A percentile compares a stretch with the other conserved stretches of the same genome.
These are phyloP conservation scores for Electrophaes corylata DNA, from an alignment of 2,888 invertebrate species.

Conservation along the genomic window DNA sequence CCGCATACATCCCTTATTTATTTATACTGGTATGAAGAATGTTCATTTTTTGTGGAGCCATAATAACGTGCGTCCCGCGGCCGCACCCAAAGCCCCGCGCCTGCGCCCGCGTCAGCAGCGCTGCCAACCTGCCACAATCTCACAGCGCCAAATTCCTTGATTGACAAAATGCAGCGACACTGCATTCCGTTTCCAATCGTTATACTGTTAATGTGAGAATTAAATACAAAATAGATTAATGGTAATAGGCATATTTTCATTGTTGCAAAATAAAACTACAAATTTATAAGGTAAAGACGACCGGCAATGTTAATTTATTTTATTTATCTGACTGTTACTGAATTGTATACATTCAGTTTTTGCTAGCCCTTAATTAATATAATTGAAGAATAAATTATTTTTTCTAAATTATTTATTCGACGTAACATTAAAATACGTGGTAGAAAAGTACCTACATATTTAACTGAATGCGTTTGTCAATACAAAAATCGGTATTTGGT, in stretches of 20 bases:
- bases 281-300: conserved; percentile 28
- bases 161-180: conserved; percentile 74
- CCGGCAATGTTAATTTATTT: conserved; percentile 41
- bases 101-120: conserved; percentile 5
- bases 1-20: conserved; percentile 82
- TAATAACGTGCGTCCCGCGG: conserved; percentile 65
- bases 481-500: no score
- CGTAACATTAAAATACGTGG: conserved; percentile 4
- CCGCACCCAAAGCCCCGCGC: conserved; percentile 17
- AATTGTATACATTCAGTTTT: conserved; percentile 24
- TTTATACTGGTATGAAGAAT: conserved; percentile 82
- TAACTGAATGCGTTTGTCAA: neutral
- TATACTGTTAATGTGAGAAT: conserved; percentile 72
- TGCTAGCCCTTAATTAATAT: conserved; percentile 30
- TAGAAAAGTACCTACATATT: no score
- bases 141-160: conserved; percentile 73
- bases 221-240: conserved; percentile 64
- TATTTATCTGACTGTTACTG: conserved; percentile 25
- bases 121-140: conserved; percentile 50
- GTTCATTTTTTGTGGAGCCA: conserved; percentile 70
- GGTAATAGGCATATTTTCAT: conserved; percentile 43
- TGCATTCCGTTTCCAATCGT: conserved; percentile 69
- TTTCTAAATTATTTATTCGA: conserved; percentile 21
- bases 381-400: conserved; percentile 29
- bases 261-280: conserved; percentile 34